phyloP scores from a whole-genome alignment of 2,888 invertebrate genomes.

The Lasioglossum leucozonium region DNA sequence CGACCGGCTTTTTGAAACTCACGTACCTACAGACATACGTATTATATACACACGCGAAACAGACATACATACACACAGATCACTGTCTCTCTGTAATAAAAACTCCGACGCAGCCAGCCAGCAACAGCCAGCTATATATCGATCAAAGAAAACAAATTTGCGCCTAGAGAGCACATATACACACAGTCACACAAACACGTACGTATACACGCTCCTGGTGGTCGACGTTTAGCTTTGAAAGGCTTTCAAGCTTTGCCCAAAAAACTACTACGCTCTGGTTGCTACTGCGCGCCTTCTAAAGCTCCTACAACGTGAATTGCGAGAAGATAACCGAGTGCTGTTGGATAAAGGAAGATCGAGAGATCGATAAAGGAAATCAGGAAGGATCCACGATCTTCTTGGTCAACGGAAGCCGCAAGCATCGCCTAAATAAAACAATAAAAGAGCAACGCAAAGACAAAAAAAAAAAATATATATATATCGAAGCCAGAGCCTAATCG shows the following conservation, averaged over 20 bases:
- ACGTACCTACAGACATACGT: constrained; percentile 13
- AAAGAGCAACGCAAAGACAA: not conserved
- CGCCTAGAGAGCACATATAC: constrained; percentile 50
- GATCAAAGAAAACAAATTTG: constrained; percentile 28
- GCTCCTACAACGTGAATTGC: constrained; percentile 50
- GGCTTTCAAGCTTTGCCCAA: constrained; percentile 70
- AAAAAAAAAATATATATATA: not conserved
- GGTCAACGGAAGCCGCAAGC: constrained; percentile 33
- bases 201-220: constrained; percentile 36
- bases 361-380: constrained; percentile 18
- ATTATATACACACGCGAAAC: constrained; percentile 28
- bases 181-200: not conserved
- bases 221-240: constrained; percentile 69
- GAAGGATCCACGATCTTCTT: constrained; percentile 26
- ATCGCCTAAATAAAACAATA: constrained; percentile 43
- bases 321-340: constrained; percentile 50
- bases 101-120: constrained; percentile 44
- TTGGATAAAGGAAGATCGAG: constrained; percentile 31
- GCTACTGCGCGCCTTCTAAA: constrained; percentile 52
- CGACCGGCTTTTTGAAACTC: constrained; percentile 61
- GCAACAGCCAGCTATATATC: constrained; percentile 43
- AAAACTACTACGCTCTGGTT: constrained; percentile 44
- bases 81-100: constrained; percentile 32
- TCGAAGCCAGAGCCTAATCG: constrained; percentile 40
- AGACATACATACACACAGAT: constrained; percentile 32